Conservation (phyloP, 2,888 invertebrate species). For the Nemotelus pantherinus region DNA sequence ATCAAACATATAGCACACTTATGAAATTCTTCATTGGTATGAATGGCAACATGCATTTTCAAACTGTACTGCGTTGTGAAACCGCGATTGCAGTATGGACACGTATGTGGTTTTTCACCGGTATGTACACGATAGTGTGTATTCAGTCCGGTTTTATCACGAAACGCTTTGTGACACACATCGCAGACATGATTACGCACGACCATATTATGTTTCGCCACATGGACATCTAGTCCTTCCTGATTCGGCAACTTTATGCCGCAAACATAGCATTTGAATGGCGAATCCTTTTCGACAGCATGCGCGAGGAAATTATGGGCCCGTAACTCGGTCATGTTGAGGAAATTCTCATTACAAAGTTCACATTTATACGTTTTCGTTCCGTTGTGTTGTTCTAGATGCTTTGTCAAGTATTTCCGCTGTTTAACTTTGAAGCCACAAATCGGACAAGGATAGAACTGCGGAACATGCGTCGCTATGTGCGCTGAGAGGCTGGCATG, state of each 20-base stretch:
- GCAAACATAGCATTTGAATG: conserved; percentile 35
- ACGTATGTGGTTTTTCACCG: conserved; percentile 38
- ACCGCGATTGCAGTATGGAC: conserved; percentile 27
- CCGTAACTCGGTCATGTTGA: conserved; percentile 25
- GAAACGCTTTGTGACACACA: conserved; percentile 38
- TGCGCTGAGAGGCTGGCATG: conserved; percentile 32
- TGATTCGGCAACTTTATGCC: conserved; percentile 23
- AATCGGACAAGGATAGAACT: conserved; percentile 39
- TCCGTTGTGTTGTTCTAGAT: conserved; percentile 33
- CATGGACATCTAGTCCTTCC: conserved; percentile 20
- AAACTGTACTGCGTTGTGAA: conserved; percentile 39
- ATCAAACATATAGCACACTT: conserved; percentile 35
- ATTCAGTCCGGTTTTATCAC: conserved; percentile 37
- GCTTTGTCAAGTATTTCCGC: conserved; percentile 38
- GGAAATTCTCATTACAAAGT: conserved; percentile 16
- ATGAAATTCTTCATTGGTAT: conserved; percentile 38
- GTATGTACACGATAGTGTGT: conserved; percentile 40
- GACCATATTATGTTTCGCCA: conserved; percentile 32
- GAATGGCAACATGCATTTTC: conserved; percentile 41
- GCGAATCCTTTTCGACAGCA: conserved; percentile 35
- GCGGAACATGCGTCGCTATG: conserved; percentile 31
- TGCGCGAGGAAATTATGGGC: conserved; percentile 36
- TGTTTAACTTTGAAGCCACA: conserved; percentile 41
- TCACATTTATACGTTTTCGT: conserved; percentile 32
- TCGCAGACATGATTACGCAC: conserved; percentile 38